A percentile compares a stretch with the other conserved stretches of the same genome.
These are phyloP conservation scores for Limanda limanda DNA, from an alignment of 2,113 vertebrate species.

Conservation along the genomic window DNA sequence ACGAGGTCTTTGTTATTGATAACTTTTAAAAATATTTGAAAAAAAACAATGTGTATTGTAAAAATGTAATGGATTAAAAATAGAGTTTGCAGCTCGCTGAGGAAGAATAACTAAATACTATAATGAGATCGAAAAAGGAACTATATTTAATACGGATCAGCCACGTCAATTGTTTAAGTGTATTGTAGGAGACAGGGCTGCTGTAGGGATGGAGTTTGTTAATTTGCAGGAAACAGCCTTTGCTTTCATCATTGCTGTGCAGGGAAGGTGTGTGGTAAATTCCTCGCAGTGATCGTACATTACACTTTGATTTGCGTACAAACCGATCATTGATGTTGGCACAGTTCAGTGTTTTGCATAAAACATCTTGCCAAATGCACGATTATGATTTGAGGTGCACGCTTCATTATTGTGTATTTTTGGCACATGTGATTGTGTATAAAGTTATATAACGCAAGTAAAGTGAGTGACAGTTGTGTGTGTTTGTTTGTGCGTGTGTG, in stretches of 20 bases:
- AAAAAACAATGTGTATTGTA: too few relatives aligned
- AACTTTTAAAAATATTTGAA: too few relatives aligned
- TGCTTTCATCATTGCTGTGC: not conserved
- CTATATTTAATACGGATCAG: not conserved
- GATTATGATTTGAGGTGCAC: not conserved
- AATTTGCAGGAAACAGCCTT: not conserved
- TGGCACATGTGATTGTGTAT: constrained; percentile 20
- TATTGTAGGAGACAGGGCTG: not conserved
- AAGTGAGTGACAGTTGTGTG: constrained; percentile 27
- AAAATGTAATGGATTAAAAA: too few relatives aligned
- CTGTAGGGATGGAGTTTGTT: not conserved
- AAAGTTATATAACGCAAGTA: constrained; percentile 40
- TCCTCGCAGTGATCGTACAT: not conserved
- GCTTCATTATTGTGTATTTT: constrained; percentile 28
- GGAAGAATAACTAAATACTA: not conserved
- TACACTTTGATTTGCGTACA: not conserved
- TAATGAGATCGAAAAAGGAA: not conserved
- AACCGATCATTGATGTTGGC: not conserved
- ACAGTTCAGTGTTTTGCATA: not conserved
- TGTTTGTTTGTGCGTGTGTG: constrained; percentile 25
- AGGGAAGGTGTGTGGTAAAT: not conserved
- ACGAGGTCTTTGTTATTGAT: too few relatives aligned
- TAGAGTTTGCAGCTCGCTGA: not conserved
- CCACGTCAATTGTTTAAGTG: not conserved
- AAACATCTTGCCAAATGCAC: constrained; percentile 10